These are phyloP conservation scores for Zaprionus gabonicus DNA, from an alignment of 1,140 invertebrate genomes.

Conservation along the genomic window DNA sequence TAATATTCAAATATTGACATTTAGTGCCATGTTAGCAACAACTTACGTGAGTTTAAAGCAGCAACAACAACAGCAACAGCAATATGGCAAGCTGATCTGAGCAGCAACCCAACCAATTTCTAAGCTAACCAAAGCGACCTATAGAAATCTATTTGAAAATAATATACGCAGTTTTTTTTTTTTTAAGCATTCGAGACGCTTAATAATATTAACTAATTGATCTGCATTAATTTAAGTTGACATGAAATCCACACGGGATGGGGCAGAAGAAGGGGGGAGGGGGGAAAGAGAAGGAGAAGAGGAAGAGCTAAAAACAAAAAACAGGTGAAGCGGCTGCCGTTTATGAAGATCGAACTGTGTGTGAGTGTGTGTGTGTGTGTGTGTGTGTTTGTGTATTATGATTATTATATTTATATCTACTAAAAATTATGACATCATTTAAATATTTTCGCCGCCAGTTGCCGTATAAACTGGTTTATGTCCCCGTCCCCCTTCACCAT, in stretches of 20 bases:
- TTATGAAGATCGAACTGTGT: constrained; percentile 44
- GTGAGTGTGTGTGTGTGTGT: constrained; percentile 51
- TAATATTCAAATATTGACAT: constrained; percentile 84
- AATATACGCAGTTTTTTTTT: constrained; percentile 50
- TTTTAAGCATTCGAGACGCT: constrained; percentile 58
- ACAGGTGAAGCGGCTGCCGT: constrained; percentile 60
- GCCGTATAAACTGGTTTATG: constrained; percentile 71
- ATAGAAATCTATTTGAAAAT: constrained; percentile 47
- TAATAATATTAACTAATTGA: constrained; percentile 83
- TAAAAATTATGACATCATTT: constrained; percentile 83
- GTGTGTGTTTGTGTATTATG: constrained; percentile 68
- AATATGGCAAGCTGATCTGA: neutral
- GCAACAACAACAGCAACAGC: constrained; percentile 2
- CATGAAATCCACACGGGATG: constrained; percentile 42
- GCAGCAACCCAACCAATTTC: constrained; percentile 7
- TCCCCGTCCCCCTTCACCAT: constrained; percentile 9
- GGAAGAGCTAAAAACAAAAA: constrained; percentile 44
- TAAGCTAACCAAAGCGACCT: constrained; percentile 12
- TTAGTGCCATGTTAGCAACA: constrained; percentile 83
- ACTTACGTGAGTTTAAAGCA: constrained; percentile 59
- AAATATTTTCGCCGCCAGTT: constrained; percentile 76
- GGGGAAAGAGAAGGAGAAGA: neutral
- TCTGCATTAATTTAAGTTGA: constrained; percentile 78
- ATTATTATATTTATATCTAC: constrained; percentile 69
- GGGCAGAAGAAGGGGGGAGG: neutral